These are phyloP conservation scores for Chloroclysta siterata DNA, from an alignment of 2,888 invertebrate genomes.

Conservation along the genomic window DNA sequence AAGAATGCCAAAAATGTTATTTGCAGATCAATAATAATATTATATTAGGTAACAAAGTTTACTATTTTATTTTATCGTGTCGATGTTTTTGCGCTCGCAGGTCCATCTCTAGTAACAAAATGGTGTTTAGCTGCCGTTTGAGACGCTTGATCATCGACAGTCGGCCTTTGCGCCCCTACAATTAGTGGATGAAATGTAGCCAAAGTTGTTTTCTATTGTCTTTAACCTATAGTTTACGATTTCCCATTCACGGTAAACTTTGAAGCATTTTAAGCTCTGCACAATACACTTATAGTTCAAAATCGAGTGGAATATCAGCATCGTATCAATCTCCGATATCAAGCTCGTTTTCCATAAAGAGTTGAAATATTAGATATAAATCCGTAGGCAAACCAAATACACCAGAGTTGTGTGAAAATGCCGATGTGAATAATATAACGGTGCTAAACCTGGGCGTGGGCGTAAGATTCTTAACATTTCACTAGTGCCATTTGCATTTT, in stretches of 20 bases:
- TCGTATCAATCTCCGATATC: slow-evolving; percentile 33
- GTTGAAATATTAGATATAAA: slow-evolving; percentile 47
- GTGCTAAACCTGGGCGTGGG: slow-evolving; percentile 66
- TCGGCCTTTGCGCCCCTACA: slow-evolving; percentile 62
- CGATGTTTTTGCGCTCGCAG: slow-evolving; percentile 5
- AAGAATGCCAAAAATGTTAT: too few relatives aligned
- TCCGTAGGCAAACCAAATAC: slow-evolving; percentile 48
- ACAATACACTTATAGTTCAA: slow-evolving; percentile 3
- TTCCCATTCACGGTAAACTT: slow-evolving; percentile 27
- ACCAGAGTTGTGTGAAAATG: slow-evolving; percentile 58
- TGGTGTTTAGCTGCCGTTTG: slow-evolving; percentile 71
- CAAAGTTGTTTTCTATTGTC: slow-evolving; percentile 63
- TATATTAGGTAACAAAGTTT: not conserved
- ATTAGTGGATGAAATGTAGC: slow-evolving; percentile 73
- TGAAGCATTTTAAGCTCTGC: slow-evolving; percentile 9
- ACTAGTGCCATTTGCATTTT: slow-evolving; percentile 80
- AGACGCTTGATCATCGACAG: slow-evolving; percentile 60
- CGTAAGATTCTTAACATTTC: slow-evolving; percentile 78
- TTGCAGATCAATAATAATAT: too few relatives aligned
- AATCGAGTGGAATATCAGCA: slow-evolving; percentile 17
- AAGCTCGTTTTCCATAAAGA: slow-evolving; percentile 35
- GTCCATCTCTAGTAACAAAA: slow-evolving; percentile 52
- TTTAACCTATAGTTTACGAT: slow-evolving; percentile 54
- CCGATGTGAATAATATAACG: slow-evolving; percentile 72
- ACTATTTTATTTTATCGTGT: not conserved